Evolutionary conservation across 2,797 vertebrate species (phyloP), one percentile per base, ranked within the genome.

Genomic region (Strix occidentalis): DNA sequence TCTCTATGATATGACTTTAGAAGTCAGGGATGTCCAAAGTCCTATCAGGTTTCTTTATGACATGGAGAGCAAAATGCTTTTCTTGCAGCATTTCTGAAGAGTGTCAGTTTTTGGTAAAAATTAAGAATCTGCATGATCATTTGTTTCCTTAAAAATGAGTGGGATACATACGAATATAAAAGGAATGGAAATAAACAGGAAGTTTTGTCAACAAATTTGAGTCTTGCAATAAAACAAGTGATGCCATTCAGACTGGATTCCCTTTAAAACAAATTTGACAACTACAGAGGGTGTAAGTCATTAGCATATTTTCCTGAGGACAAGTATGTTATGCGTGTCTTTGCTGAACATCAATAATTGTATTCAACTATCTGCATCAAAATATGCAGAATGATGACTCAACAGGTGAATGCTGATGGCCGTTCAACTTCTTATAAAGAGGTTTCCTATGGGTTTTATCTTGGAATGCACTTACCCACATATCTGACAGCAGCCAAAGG

Each of bases 81-180:
- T 28, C 29, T 54, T 69, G 4, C 8, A 37, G 13, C 33, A 11
- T 79, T 86, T 90, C 28, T 72, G 33, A 65, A 76, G 12, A 17
- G 6, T 46, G 35, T 18, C 15, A 61, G 1, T 35, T 76, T 66
- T 46, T 17, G 15, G 24, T 68, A 69, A 63, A 68, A 77, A n/a
- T 19, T 39, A 71, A 3, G 39, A 69, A 56, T 41, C 3, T 63
- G 3, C 5, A 17, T 16, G 24, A 28, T 29, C 5, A 24, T 70
- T 70, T 51, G 2, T 69, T 65, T 64, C 24, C 19, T 28, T 33
- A 51, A 79, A 79, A 84, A 46, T 25, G 6, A 4, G 14, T 31
- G 29, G 17, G 28, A 33, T 68, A 10, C 9, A 6, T 20, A 39
- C 0, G 0, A 50, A 39, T 33, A 26, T 16, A 35, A 61, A 65